These are phyloP conservation scores for Cynopterus sphinx DNA, from an alignment of 2,797 vertebrate species.

Conservation along the genomic window DNA sequence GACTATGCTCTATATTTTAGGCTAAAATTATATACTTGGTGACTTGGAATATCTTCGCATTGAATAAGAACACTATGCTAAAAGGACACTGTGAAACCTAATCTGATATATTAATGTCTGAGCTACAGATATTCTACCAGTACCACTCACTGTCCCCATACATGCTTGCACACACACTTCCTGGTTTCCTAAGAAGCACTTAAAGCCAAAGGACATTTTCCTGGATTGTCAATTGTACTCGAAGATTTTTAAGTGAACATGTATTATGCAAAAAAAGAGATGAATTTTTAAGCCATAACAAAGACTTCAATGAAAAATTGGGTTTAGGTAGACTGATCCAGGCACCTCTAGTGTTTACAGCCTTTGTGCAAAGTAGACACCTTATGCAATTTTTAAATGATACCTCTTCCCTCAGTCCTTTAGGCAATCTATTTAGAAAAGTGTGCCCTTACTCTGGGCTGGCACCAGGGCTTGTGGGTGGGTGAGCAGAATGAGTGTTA, in stretches of 20 bases:
- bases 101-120: background rate
- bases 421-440: background rate
- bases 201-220: background rate
- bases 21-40: background rate
- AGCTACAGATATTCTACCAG: background rate
- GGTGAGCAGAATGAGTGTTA: background rate
- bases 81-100: background rate
- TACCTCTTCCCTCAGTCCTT: background rate
- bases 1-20: background rate
- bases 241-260: constrained; percentile 10
- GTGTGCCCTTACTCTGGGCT: background rate
- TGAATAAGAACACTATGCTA: background rate
- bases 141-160: background rate
- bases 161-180: background rate
- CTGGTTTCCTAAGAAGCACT: background rate
- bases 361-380: background rate
- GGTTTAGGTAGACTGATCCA: background rate
- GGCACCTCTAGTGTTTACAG: background rate
- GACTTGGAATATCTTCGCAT: background rate
- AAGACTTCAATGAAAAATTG: background rate
- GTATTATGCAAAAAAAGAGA: background rate
- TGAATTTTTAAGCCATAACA: background rate
- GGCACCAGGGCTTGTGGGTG: background rate
- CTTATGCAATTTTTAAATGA: background rate
- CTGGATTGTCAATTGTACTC: background rate